Percentiles rank a stretch among this genome's conserved stretches.
Evolutionary conservation across 1,140 invertebrate species (phyloP).

Genomic region (Trypoxylus dichotomus): DNA sequence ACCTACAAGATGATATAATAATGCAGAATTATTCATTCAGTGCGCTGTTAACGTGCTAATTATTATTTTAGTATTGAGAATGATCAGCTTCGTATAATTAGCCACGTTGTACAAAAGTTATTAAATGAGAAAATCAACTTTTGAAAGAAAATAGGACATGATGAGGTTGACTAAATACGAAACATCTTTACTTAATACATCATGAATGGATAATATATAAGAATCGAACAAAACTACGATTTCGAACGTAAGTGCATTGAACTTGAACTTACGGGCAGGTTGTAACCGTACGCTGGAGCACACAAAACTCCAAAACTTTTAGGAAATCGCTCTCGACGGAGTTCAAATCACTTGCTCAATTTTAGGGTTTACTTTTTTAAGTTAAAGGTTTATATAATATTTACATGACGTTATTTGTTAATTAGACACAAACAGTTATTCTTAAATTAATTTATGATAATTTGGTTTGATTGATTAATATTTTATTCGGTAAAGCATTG

Average conservation of each 20-base stretch:
- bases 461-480: too few relatives aligned
- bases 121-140: neutral
- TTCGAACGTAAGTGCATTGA: constrained; percentile 29
- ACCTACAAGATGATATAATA: too few relatives aligned
- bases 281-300: neutral
- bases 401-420: too few relatives aligned
- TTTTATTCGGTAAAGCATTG: too few relatives aligned
- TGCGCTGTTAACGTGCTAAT: too few relatives aligned
- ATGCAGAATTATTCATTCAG: too few relatives aligned
- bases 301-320: constrained; percentile 7
- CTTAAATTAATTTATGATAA: too few relatives aligned
- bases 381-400: too few relatives aligned
- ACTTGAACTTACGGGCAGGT: constrained; percentile 28
- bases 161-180: neutral
- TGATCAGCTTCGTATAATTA: too few relatives aligned
- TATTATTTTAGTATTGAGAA: too few relatives aligned
- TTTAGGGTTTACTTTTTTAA: too few relatives aligned
- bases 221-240: constrained; percentile 13
- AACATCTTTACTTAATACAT: neutral
- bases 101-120: neutral
- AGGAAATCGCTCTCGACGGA: neutral
- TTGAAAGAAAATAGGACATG: constrained; percentile 3
- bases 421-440: too few relatives aligned
- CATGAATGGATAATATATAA: neutral
- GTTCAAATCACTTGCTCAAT: neutral